Evolutionary conservation across 53 echinoderm and acorn worm genomes (phyloP), one percentile per base, ranked within the genome.

Genomic region (Luidia sarsii): DNA sequence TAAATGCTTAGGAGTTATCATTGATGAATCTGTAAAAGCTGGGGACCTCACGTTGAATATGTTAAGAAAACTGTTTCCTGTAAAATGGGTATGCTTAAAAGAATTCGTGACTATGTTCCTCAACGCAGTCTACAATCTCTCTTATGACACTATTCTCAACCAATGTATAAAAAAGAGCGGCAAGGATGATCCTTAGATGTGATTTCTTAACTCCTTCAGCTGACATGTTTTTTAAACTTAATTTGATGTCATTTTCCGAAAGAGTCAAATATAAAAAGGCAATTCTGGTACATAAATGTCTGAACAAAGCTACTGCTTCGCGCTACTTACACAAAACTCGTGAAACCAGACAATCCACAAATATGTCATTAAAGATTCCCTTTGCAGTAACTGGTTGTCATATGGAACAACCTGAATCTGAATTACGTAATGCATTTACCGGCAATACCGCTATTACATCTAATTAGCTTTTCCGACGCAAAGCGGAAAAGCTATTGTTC

Each of bases 1-100:
- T 24, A 67, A 67, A 43, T 67, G 67, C 15, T 41, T 43, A 16
- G 67, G 67, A 41, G 67, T 67, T 67, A 67, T 67, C 18, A 67
- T 67, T 67, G 22, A 43, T 27, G 67, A 67, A 45, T 25, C 67
- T 41, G 22, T 67, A n/a, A n/a, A 4, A 67, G 41, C 24, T 67
- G 67, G 67, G 24, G 22, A 14, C 67, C 22, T 8, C 67, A 67
- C 22, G 14, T 67, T 23, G 67, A 67, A 41, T 60, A 60, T 27
- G 27, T 67, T 25, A 67, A 45, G 29, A 57, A 57, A 10, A 57
- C 59, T 3, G 29, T 57, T 57, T 57, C 59, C 18, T 57, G 28
- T 7, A 67, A 41, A 67, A 2, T 67, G 43, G 67, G 41, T 43
- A 22, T 67, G 67, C 27, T 41, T 41, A 41, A 43, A 22, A 67